These are phyloP conservation scores for Antennarius striatus DNA, from an alignment of 2,113 vertebrate genomes.

Conservation along the genomic window DNA sequence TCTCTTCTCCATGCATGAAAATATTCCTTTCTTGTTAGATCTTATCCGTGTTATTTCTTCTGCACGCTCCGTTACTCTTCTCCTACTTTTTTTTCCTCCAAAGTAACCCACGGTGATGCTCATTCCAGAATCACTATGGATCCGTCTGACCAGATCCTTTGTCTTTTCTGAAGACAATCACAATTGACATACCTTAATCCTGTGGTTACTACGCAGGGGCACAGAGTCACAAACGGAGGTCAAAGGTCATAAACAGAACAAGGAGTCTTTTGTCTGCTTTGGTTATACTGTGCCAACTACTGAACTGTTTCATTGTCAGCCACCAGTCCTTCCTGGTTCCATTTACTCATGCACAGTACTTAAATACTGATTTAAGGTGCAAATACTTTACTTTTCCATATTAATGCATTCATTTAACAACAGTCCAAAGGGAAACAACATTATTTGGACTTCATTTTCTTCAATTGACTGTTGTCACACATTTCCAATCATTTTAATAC, in stretches of 20 bases:
- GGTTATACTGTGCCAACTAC: conserved; percentile 31
- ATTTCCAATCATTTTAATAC: too few relatives aligned
- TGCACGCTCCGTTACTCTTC: conserved; percentile 5
- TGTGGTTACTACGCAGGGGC: conserved; percentile 7
- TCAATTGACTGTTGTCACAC: too few relatives aligned
- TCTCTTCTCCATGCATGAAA: conserved; percentile 38
- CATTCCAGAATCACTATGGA: conserved; percentile 12
- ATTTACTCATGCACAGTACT: too few relatives aligned
- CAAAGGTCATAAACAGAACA: conserved; percentile 47
- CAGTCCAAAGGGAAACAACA: too few relatives aligned
- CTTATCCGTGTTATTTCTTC: conserved; percentile 19
- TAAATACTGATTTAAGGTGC: too few relatives aligned
- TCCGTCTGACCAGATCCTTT: background rate
- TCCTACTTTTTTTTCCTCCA: conserved; percentile 12
- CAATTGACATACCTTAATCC: conserved; percentile 26
- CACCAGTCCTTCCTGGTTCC: conserved; percentile 9
- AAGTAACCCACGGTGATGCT: conserved; percentile 17
- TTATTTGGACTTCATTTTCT: too few relatives aligned
- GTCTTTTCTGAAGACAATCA: background rate
- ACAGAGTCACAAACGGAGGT: conserved; percentile 26
- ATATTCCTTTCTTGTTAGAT: conserved; percentile 39
- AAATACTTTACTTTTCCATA: too few relatives aligned
- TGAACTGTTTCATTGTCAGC: conserved; percentile 11
- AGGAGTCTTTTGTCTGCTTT: conserved; percentile 32
- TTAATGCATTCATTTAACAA: too few relatives aligned